These are phyloP conservation scores for Nyctereutes procyonoides DNA, from an alignment of 2,113 vertebrate genomes.

Conservation along the genomic window DNA sequence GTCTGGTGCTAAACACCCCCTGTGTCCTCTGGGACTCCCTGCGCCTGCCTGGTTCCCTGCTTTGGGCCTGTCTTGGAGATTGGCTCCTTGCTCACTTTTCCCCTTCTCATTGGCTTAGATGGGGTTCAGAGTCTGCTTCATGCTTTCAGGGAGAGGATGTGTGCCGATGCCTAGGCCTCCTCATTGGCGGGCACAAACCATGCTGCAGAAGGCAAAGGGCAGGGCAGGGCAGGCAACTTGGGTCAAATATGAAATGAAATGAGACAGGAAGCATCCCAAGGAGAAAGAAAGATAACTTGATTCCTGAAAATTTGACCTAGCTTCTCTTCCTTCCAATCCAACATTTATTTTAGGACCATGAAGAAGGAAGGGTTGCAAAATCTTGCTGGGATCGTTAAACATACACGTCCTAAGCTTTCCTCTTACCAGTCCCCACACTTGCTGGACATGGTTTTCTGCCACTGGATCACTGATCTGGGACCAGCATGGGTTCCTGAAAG, in stretches of 20 bases:
- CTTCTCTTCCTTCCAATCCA: constrained; percentile 61
- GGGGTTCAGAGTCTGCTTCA: background rate
- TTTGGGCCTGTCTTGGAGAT: background rate
- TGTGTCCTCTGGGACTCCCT: background rate
- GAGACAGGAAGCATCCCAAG: background rate
- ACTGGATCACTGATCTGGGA: background rate
- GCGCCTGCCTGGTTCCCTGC: background rate
- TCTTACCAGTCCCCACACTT: background rate
- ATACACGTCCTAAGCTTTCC: background rate
- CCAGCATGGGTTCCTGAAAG: background rate
- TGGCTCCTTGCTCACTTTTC: background rate
- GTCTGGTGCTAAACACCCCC: background rate
- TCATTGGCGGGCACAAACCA: background rate
- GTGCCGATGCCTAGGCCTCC: rapidly evolving
- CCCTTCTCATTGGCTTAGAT: background rate
- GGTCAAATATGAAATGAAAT: background rate
- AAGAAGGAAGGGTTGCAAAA: constrained; percentile 46
- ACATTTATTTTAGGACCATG: constrained; percentile 61
- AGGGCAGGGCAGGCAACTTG: background rate
- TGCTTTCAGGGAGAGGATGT: background rate
- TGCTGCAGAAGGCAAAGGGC: background rate
- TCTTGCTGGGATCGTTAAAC: constrained; percentile 13
- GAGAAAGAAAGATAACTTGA: background rate
- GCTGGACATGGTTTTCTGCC: background rate
- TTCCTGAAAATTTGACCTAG: background rate